Percentiles rank a stretch among this genome's conserved stretches.
Conservation (phyloP, 2,113 vertebrate genomes). For the Boleophthalmus pectinirostris region DNA sequence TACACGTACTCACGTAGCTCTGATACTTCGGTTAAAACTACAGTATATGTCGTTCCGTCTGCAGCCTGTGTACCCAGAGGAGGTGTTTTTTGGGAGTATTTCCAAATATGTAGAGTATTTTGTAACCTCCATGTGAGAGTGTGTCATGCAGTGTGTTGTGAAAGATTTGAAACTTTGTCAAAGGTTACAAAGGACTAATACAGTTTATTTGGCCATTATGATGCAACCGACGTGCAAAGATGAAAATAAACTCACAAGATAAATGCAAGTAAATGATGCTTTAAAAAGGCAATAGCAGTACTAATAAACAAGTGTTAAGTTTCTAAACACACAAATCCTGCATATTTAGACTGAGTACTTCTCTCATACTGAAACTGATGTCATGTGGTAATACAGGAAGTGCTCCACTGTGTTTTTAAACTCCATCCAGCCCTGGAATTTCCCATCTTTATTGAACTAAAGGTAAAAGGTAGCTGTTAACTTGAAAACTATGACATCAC, state of each 20-base stretch:
- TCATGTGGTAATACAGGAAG: too few relatives aligned
- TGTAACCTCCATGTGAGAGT: neutral
- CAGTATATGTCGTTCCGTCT: neutral
- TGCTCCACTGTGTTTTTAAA: too few relatives aligned
- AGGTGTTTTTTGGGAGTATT: neutral
- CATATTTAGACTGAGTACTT: too few relatives aligned
- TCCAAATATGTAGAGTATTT: neutral
- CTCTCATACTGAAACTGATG: too few relatives aligned
- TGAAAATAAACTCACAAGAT: neutral
- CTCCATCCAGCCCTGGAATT: too few relatives aligned
- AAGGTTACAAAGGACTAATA: neutral
- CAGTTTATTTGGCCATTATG: neutral
- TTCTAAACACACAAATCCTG: too few relatives aligned
- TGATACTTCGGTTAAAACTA: neutral
- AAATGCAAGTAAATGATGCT: neutral
- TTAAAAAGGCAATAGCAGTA: neutral
- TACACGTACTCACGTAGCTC: neutral
- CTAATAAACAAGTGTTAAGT: neutral
- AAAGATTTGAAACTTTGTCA: neutral
- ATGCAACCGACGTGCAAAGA: neutral
- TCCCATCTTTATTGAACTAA: too few relatives aligned
- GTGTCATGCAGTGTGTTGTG: neutral
- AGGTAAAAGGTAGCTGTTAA: too few relatives aligned
- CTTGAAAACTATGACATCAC: too few relatives aligned
- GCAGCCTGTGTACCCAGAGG: neutral